Conservation (phyloP, 1,140 invertebrate species). For the Hesperophylax magnus region DNA sequence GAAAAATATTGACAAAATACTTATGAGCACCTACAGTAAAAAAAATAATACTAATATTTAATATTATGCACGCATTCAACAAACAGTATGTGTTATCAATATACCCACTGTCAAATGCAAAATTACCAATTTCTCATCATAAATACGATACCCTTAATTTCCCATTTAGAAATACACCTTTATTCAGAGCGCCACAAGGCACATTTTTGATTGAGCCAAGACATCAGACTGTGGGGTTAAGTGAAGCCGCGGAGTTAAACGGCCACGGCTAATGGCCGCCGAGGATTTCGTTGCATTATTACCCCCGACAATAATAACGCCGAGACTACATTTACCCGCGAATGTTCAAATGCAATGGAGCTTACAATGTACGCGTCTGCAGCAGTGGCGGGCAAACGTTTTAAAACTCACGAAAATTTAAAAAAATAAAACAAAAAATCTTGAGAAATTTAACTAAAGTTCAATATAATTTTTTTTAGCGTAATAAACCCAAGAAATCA, state of each 20-base stretch:
- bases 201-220: not conserved
- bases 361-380: not conserved
- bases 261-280: slow-evolving; percentile 33
- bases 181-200: not conserved
- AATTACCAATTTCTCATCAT: not conserved
- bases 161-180: not conserved
- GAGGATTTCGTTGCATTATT: slow-evolving; percentile 47
- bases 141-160: not conserved
- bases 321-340: not conserved
- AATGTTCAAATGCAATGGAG: slow-evolving; percentile 3
- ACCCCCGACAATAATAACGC: slow-evolving; percentile 45
- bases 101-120: not conserved
- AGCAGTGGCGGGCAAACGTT: no score
- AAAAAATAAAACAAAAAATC: no score
- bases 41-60: no score
- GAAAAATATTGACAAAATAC: no score
- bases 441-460: no score
- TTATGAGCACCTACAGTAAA: no score
- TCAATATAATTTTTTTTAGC: no score
- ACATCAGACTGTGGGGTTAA: not conserved
- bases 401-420: no score
- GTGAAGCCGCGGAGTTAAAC: not conserved
- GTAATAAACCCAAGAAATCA: no score
- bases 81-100: not conserved
- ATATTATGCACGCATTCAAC: no score